Evolutionary conservation across 2,797 vertebrate genomes (phyloP).

Genomic region (Neostethus bicornis): DNA sequence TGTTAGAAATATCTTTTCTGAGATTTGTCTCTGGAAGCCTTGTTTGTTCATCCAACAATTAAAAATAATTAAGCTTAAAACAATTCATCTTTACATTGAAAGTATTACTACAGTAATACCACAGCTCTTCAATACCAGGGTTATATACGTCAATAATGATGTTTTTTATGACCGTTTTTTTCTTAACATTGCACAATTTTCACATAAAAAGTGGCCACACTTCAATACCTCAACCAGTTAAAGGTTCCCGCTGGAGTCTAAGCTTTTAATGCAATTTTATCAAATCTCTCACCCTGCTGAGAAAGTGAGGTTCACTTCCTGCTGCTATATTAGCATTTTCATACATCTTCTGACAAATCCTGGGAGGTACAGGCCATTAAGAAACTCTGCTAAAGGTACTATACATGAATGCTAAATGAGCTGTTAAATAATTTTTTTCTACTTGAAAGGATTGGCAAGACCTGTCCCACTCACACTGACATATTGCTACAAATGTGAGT

Average conservation of each 20-base stretch:
- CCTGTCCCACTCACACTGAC: constrained; percentile 42
- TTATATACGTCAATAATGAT: neutral
- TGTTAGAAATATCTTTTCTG: neutral
- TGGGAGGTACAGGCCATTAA: constrained; percentile 64
- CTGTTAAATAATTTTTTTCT: constrained; percentile 76
- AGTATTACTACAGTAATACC: neutral
- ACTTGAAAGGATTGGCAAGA: constrained; percentile 35
- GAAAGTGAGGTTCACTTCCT: constrained; percentile 46
- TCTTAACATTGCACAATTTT: neutral
- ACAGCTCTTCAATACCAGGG: neutral
- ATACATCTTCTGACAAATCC: constrained; percentile 73
- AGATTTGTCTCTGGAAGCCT: neutral
- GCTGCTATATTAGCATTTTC: constrained; percentile 70
- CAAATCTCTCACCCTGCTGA: constrained; percentile 32
- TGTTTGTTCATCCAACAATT: neutral
- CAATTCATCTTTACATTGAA: neutral
- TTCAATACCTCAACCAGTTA: constrained; percentile 18
- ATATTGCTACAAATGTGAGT: constrained; percentile 49
- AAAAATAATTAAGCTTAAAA: too few species aligned
- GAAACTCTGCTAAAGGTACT: constrained; percentile 66
- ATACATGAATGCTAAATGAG: constrained; percentile 75
- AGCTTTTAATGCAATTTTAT: constrained; percentile 34
- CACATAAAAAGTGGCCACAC: constrained; percentile 11
- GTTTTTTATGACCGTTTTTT: neutral
- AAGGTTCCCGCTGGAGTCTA: constrained; percentile 32